A percentile compares a stretch with the other conserved stretches of the same genome.
phyloP scores from a whole-genome alignment of 2,888 invertebrate genomes.

The Acleris cristana region DNA sequence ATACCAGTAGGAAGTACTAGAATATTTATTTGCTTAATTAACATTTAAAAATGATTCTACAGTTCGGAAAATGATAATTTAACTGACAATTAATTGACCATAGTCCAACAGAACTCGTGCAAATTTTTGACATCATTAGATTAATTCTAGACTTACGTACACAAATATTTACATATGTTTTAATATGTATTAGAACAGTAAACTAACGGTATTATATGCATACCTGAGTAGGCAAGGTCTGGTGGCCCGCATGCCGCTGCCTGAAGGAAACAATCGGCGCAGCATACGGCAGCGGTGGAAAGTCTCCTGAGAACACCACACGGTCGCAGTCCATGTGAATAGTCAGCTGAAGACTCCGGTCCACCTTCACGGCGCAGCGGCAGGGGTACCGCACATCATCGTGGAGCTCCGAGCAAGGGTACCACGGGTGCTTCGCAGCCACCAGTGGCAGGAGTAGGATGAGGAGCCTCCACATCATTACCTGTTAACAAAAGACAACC shows the following conservation, averaged over 20 bases:
- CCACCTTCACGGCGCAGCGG: slow-evolving; percentile 80
- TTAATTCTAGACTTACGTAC: too few relatives aligned
- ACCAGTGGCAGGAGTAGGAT: slow-evolving; percentile 60
- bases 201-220: slow-evolving; percentile 40
- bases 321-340: slow-evolving; percentile 92
- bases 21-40: too few relatives aligned
- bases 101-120: too few relatives aligned
- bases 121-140: too few relatives aligned
- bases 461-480: slow-evolving; percentile 65
- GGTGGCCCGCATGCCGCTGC: slow-evolving; percentile 91
- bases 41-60: too few relatives aligned
- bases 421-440: slow-evolving; percentile 80
- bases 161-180: too few relatives aligned
- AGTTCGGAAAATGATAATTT: too few relatives aligned
- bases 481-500: slow-evolving; percentile 50
- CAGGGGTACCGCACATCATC: slow-evolving; percentile 91
- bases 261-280: slow-evolving; percentile 92
- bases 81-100: neutral
- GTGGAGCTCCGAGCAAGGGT: slow-evolving; percentile 90
- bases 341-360: slow-evolving; percentile 71
- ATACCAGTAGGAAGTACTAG: too few relatives aligned
- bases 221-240: slow-evolving; percentile 91
- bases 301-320: slow-evolving; percentile 91
- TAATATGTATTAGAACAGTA: too few relatives aligned
- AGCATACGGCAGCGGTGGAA: slow-evolving; percentile 89